Percentiles rank a stretch among this genome's conserved stretches.
These are phyloP conservation scores for Oryzias melastigma DNA, from an alignment of 2,113 vertebrate genomes.

Conservation along the genomic window DNA sequence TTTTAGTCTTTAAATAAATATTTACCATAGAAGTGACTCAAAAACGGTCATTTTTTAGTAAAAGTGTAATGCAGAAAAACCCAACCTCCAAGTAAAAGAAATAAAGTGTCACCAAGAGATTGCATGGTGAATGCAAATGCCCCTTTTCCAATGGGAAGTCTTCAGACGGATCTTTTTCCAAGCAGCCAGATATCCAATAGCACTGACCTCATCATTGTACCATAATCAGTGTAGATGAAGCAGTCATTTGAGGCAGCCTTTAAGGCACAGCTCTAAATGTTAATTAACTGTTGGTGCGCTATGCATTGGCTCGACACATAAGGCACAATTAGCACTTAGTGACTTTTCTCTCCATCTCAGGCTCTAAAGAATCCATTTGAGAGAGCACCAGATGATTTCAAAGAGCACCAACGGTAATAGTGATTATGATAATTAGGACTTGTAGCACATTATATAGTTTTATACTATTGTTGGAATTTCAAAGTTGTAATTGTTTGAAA, in stretches of 20 bases:
- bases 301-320: slow-evolving; percentile 51
- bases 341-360: slow-evolving; percentile 9
- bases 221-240: slow-evolving; percentile 63
- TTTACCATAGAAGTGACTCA: slow-evolving; percentile 41
- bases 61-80: slow-evolving; percentile 11
- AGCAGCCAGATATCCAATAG: slow-evolving; percentile 58
- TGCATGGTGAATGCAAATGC: slow-evolving; percentile 14
- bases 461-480: background rate
- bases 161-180: slow-evolving; percentile 38
- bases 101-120: background rate
- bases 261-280: slow-evolving; percentile 66
- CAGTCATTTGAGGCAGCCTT: slow-evolving; percentile 56
- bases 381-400: slow-evolving; percentile 28
- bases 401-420: slow-evolving; percentile 19
- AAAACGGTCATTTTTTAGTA: slow-evolving; percentile 37
- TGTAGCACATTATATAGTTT: background rate
- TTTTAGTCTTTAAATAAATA: slow-evolving; percentile 24
- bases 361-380: slow-evolving; percentile 9
- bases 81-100: background rate
- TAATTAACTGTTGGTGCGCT: slow-evolving; percentile 68
- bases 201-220: slow-evolving; percentile 67
- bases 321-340: slow-evolving; percentile 33
- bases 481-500: no score
- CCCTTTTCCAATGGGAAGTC: slow-evolving; percentile 32
- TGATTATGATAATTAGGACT: no score